Conservation (phyloP, 1,140 invertebrate species). For the Drosophila yakuba region DNA sequence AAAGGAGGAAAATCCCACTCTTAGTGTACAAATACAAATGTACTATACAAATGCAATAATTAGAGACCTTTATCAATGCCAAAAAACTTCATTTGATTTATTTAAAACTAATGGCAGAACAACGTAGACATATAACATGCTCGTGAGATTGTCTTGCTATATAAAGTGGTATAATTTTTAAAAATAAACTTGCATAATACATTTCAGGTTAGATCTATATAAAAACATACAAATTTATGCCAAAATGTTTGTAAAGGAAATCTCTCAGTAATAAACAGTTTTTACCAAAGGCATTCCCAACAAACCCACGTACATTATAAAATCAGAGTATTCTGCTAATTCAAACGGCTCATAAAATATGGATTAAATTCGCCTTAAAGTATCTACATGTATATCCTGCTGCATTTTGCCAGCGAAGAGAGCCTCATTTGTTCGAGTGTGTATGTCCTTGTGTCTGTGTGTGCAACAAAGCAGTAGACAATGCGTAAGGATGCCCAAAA, state of each 20-base stretch:
- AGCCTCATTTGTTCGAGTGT: slow-evolving; percentile 57
- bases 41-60: not conserved
- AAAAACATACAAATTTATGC: too few species aligned
- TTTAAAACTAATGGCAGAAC: not conserved
- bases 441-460: slow-evolving; percentile 34
- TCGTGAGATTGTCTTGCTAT: too few species aligned
- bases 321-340: slow-evolving; percentile 5
- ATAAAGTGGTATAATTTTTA: too few species aligned
- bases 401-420: slow-evolving; percentile 29
- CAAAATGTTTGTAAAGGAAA: too few species aligned
- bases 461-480: slow-evolving; percentile 75
- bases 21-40: too few species aligned
- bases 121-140: too few species aligned
- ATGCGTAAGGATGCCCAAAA: slow-evolving; percentile 77
- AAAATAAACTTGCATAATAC: too few species aligned
- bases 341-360: slow-evolving; percentile 11
- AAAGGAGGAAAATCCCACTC: slow-evolving; percentile 12
- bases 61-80: slow-evolving; percentile 17
- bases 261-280: not conserved
- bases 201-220: too few species aligned
- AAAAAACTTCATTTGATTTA: slow-evolving; percentile 9
- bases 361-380: slow-evolving; percentile 58
- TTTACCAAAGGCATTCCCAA: not conserved
- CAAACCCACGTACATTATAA: not conserved
- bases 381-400: slow-evolving; percentile 16